Base-by-base conservation (phyloP, 2,797 vertebrate species). In the Myoxocephalus aenaeus region DNA sequence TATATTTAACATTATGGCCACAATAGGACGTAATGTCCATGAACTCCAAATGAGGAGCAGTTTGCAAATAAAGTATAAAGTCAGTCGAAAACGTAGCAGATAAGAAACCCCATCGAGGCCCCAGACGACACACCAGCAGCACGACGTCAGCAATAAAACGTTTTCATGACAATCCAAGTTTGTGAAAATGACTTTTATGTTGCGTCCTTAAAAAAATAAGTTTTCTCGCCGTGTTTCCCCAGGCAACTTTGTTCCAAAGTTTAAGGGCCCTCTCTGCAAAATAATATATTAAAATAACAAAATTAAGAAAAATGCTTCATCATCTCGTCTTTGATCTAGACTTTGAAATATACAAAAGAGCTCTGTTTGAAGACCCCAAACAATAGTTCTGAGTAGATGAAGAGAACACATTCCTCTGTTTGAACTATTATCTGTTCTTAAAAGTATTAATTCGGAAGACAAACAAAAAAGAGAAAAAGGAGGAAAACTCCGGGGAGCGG, bases 321-420 rank as follows among this genome's bases (percentile, higher is more conserved):
- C 85, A 81, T 85, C 78, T 51, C 1, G 6, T 80, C 83, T 90
- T 85, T 91, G 80, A 86, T 90, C 73, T 65, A 5, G 32, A 84
- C 79, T 81, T 65, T 82, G 65, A 82, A 79, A 87, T 53, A 57
- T 44, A 69, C 70, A 83, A 71, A 82, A 75, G 65, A 57, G 48
- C 17, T 57, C 12, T 25, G 69, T 80, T 73, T 81, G 51, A 84
- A 81, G 66, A 80, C 4, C 48, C 32, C 8, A 64, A 74, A 72
- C 67, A 67, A 53, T 29, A 22, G 46, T 57, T 76, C 38, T 56
- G 77, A 67, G 46, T 9, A 29, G 46, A 79, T 20, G 38, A 67
- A n/a, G 14, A 61, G 58, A 76, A 65, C 50, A 51, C 75, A 62
- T 18, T 38, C 50, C 53, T 22, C 63, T 73, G 58, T 72, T 54